Conservation (phyloP, 2,797 vertebrate genomes). For the Rousettus madagascariensis region DNA sequence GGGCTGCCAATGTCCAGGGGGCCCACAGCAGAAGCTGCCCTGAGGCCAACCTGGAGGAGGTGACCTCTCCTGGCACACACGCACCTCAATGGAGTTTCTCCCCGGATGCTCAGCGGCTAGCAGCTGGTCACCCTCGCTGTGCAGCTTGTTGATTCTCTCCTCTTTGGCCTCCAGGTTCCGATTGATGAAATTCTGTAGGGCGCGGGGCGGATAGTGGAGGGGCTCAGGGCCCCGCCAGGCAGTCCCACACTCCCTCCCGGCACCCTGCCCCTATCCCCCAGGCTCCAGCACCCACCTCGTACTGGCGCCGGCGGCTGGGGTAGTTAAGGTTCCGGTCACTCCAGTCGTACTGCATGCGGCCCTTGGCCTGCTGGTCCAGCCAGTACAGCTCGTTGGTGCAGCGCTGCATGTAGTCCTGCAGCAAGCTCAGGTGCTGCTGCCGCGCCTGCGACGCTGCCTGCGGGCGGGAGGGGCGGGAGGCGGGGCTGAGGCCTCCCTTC, state of each 20-base stretch:
- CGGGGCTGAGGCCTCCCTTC: not conserved
- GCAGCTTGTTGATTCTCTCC: slow-evolving; percentile 91
- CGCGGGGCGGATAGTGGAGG: rapidly evolving
- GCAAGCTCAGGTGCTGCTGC: slow-evolving; percentile 91
- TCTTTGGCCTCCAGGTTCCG: slow-evolving; percentile 97
- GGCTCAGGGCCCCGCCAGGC: not conserved
- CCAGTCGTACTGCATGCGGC: slow-evolving; percentile 95
- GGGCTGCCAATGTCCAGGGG: not conserved
- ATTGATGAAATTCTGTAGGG: slow-evolving; percentile 92
- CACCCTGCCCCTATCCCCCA: rapidly evolving
- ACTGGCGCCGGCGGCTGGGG: slow-evolving; percentile 94
- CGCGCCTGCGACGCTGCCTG: slow-evolving; percentile 87
- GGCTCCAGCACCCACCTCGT: slow-evolving; percentile 87
- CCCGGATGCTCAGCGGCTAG: slow-evolving; percentile 90
- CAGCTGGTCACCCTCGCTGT: slow-evolving; percentile 92
- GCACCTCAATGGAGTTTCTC: slow-evolving; percentile 93
- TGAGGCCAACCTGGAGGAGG: not conserved
- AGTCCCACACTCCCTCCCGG: rapidly evolving
- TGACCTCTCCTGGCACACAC: rapidly evolving
- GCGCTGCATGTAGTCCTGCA: slow-evolving; percentile 98
- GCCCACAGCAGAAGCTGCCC: not conserved
- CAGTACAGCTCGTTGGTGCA: slow-evolving; percentile 99
- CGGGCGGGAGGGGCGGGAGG: not conserved
- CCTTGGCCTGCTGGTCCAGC: slow-evolving; percentile 97
- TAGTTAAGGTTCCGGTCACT: slow-evolving; percentile 96